Evolutionary conservation across 2,113 vertebrate genomes (phyloP).

Genomic region (Engystomops pustulosus): DNA sequence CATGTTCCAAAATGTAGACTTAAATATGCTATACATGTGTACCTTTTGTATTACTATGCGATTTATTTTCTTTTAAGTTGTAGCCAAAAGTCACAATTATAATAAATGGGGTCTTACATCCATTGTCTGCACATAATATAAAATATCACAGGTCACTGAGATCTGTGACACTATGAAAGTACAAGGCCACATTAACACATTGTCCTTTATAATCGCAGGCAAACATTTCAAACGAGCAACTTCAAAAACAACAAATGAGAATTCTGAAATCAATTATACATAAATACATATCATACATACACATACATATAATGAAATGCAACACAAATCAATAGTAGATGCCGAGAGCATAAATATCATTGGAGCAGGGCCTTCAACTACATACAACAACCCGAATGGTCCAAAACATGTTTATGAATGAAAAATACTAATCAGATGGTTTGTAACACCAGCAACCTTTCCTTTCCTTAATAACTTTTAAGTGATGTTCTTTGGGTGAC

Average conservation of each 20-base stretch:
- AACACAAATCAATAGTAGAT: background rate
- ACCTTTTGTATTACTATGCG: background rate
- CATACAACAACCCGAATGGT: background rate
- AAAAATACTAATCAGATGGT: background rate
- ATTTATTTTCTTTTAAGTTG: slow-evolving; percentile 12
- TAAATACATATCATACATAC: too few species aligned
- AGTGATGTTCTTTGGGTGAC: background rate
- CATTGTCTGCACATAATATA: slow-evolving; percentile 9
- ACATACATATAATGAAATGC: too few species aligned
- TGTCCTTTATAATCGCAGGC: background rate
- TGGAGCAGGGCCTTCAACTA: background rate
- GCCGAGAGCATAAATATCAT: background rate
- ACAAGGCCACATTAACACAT: slow-evolving; percentile 17
- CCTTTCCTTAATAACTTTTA: background rate
- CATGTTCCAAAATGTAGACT: background rate
- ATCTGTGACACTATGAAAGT: slow-evolving; percentile 8
- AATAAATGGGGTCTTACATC: background rate
- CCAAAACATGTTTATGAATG: background rate
- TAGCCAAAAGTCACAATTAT: slow-evolving; percentile 2
- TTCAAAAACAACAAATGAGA: background rate
- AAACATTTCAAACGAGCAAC: background rate
- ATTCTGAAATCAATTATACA: background rate
- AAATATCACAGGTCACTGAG: slow-evolving; percentile 33
- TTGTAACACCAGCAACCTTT: too few species aligned
- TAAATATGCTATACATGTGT: background rate